A percentile compares a stretch with the other conserved stretches of the same genome.
phyloP scores from a whole-genome alignment of 2,113 vertebrate genomes.

The Origma solitaria region DNA sequence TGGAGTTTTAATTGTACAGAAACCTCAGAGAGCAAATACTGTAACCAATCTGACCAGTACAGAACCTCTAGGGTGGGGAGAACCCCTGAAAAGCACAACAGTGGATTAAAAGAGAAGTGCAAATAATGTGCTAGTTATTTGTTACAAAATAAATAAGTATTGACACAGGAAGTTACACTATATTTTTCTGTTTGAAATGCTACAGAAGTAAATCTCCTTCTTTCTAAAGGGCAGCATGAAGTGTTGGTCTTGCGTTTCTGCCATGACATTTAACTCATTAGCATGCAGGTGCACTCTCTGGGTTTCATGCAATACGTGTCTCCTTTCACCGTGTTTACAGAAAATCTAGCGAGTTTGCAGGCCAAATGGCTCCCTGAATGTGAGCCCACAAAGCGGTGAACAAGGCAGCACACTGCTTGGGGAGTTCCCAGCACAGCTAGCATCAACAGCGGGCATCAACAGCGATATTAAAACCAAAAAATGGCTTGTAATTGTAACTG shows the following conservation, averaged over 20 bases:
- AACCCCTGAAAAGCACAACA: background rate
- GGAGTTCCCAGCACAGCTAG: slow-evolving; percentile 29
- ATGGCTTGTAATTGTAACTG: slow-evolving; percentile 52
- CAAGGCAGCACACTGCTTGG: slow-evolving; percentile 9
- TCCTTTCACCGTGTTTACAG: slow-evolving; percentile 70
- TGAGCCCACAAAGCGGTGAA: slow-evolving; percentile 48
- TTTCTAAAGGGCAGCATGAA: slow-evolving; percentile 59
- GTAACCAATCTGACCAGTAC: background rate
- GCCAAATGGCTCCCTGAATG: slow-evolving; percentile 66
- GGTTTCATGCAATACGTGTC: slow-evolving; percentile 63
- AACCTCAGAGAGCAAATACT: slow-evolving; percentile 33
- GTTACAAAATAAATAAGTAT: slow-evolving; percentile 68
- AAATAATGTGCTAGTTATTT: slow-evolving; percentile 56
- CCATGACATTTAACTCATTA: slow-evolving; percentile 67
- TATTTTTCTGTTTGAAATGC: slow-evolving; percentile 67
- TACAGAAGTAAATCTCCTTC: slow-evolving; percentile 57
- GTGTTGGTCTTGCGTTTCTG: slow-evolving; percentile 33
- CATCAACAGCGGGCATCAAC: slow-evolving; percentile 30
- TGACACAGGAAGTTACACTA: slow-evolving; percentile 56
- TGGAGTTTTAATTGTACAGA: background rate
- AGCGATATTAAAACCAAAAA: slow-evolving; percentile 38
- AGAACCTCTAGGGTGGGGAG: background rate
- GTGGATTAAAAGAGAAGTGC: background rate
- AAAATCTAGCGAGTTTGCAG: slow-evolving; percentile 68
- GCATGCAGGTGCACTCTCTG: slow-evolving; percentile 62